Evolutionary conservation across 2,888 invertebrate species (phyloP), one percentile per base, ranked within the genome.

Genomic region (Atrina japonica): DNA sequence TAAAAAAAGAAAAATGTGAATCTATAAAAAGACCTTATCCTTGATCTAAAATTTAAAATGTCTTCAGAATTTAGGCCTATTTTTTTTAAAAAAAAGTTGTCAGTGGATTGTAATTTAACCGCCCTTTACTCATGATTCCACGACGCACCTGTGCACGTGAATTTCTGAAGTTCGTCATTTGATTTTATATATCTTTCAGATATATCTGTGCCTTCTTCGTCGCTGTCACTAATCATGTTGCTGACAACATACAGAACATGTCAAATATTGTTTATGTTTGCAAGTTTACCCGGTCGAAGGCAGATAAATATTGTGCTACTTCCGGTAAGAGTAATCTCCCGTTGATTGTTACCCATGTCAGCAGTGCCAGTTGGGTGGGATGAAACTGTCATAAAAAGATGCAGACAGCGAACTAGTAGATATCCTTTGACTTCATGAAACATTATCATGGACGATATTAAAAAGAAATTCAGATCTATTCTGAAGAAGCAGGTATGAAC

Each of bases 61-160:
- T n/a, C n/a, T n/a, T n/a, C n/a, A n/a, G n/a, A n/a, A n/a, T n/a
- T n/a, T n/a, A n/a, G n/a, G n/a, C n/a, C n/a, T n/a, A n/a, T n/a
- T n/a, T n/a, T n/a, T n/a, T n/a, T n/a, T n/a, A n/a, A n/a, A n/a
- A n/a, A n/a, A n/a, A n/a, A n/a, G n/a, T n/a, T n/a, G n/a, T n/a
- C n/a, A n/a, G n/a, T n/a, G n/a, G n/a, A n/a, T n/a, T n/a, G n/a
- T n/a, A n/a, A n/a, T n/a, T n/a, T n/a, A n/a, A n/a, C n/a, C n/a
- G n/a, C n/a, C n/a, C n/a, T n/a, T n/a, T n/a, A n/a, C n/a, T n/a
- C n/a, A n/a, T n/a, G n/a, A n/a, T n/a, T n/a, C n/a, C n/a, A n/a
- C n/a, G n/a, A n/a, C n/a, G n/a, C 72, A 83, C 83, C 83, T 52
- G 81, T 74, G 81, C 82, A 83, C 52, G 82, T 82, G 53, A 68